Base-by-base conservation (phyloP, 2,888 invertebrate genomes). In the Steinernema hermaphroditum region DNA sequence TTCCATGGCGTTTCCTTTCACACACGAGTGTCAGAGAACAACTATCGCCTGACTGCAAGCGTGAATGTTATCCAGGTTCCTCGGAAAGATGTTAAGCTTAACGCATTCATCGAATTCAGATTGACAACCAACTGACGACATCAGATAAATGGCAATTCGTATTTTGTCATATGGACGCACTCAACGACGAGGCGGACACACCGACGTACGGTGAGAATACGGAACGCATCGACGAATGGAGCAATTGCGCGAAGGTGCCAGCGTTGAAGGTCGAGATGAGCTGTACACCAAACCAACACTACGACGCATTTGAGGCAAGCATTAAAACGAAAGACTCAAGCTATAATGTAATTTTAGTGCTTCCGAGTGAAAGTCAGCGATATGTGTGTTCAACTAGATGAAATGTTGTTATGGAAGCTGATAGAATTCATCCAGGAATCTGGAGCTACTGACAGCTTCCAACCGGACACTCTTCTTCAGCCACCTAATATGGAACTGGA, bases 81-180 rank as follows among this genome's bases (percentile, higher is more conserved):
- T 50, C 9, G 50, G n/a, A 24, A 54, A 54, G 8, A 12, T 8
- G 8, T 54, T 16, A 54, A 16, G 57, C 8, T 12, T 24, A 16
- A 37, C 37, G 37, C 12, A 12, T 37, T 37, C 37, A n/a, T n/a
- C n/a, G n/a, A n/a, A n/a, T 82, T 24, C 80, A 89, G 90, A 90
- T 92, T 85, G 93, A 94, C 88, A 94, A 94, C 87, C 92, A 96
- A 90, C 86, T 96, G 73, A 90, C 93, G 80, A 93, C 93, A 85
- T 91, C 94, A 0, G 91, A 93, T 77, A 92, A 92, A 81, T 93
- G 94, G 4, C 93, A 94, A 71, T 90, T 94, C 78, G 88, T 96
- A 79, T 93, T 93, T 87, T 92, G 93, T n/a, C 88, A 88, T 0
- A 87, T 88, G 90, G 79, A 86, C n/a, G 81, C 81, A 37, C 83